Base-by-base conservation (phyloP, 2,888 invertebrate species). In the Pocota personata region DNA sequence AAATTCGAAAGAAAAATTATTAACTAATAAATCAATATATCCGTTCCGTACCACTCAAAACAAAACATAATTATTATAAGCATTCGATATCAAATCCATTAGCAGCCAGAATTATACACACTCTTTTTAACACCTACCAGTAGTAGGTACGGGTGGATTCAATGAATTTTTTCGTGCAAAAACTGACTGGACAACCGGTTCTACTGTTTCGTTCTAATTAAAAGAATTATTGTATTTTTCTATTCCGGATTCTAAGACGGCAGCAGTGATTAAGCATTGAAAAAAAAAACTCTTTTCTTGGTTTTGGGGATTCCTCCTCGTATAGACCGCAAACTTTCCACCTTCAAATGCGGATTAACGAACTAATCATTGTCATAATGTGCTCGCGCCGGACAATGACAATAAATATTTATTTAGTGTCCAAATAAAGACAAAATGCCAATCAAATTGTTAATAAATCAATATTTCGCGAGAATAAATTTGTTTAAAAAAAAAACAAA, bases 171-270 rank as follows among this genome's bases (percentile, higher is more conserved):
- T n/a, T 21, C n/a, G n/a, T 27, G 7, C 7, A 7, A 16, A 19
- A 8, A 3, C 30, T 60, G 58, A 60, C 37, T 60, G 24, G 24
- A n/a, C 58, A 40, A 60, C 58, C 37, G 40, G 58, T 60, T 60
- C 12, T 12, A 6, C 5, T 7, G 24, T 24, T 60, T 60, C 14
- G 58, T 40, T 21, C 40, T 60, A 60, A 60, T 60, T 60, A 40
- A 40, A n/a, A 35, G 21, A 58, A 60, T 40, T 40, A n/a, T 60
- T 40, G 7, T 60, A 37, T 21, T 14, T n/a, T n/a, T 40, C 37
- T 21, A 60, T 37, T 60, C 58, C 58, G 58, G 57, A 32, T 57
- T 35, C 57, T 7, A 32, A 8, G 40, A 14, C 14, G 14, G n/a
- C 40, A n/a, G 5, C 24, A 1, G 6, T 40, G 40, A 40, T 14